A percentile compares a stretch with the other conserved stretches of the same genome.
These are phyloP conservation scores for Drosophila eugracilis DNA, from an alignment of 1,140 invertebrate genomes.

Conservation along the genomic window DNA sequence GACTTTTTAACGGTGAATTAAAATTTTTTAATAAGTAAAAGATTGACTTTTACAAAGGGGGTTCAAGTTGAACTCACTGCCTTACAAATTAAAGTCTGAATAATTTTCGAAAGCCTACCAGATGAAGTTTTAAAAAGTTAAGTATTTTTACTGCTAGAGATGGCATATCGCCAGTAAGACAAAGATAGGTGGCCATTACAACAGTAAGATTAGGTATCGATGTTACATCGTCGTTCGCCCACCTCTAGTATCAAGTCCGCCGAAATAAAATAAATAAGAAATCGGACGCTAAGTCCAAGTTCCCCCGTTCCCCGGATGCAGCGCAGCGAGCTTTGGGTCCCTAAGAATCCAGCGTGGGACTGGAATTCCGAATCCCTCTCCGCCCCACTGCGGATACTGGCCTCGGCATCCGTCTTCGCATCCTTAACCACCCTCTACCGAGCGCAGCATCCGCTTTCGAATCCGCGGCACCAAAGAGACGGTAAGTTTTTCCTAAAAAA, in stretches of 20 bases:
- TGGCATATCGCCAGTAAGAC: background rate
- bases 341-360: conserved; percentile 23
- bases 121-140: no score
- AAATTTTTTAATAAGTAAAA: no score
- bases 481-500: conserved; percentile 19
- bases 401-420: background rate
- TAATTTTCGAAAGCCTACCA: no score
- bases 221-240: background rate
- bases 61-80: no score
- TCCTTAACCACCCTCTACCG: background rate
- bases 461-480: background rate
- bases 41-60: no score
- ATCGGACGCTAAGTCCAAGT: background rate
- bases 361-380: conserved; percentile 10
- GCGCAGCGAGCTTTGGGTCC: background rate
- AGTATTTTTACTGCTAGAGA: background rate
- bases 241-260: background rate
- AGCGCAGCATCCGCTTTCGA: conserved; percentile 13
- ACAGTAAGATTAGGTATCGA: background rate
- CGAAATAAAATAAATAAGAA: background rate
- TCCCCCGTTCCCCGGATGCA: conserved; percentile 8
- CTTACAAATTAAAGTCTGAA: no score
- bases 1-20: no score
- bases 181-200: background rate
- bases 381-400: conserved; percentile 4